Percentiles rank a stretch among this genome's conserved stretches.
Evolutionary conservation across 2,113 vertebrate genomes (phyloP).

Genomic region (Nesoenas mayeri): DNA sequence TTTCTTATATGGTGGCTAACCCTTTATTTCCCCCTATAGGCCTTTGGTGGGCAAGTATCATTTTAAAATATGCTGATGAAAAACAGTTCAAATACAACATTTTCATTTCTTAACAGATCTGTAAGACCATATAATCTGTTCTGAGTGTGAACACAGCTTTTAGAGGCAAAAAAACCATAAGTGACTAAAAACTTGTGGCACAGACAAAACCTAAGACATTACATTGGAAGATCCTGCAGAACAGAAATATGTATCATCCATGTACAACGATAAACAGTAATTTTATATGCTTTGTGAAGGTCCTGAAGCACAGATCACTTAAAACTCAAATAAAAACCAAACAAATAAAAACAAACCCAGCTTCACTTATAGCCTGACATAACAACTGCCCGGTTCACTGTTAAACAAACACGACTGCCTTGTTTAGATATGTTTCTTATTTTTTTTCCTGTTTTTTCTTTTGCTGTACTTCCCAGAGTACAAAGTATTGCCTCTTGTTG

Average conservation of each 20-base stretch:
- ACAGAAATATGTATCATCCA: background rate
- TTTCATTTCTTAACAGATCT: background rate
- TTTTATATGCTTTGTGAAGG: background rate
- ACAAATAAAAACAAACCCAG: background rate
- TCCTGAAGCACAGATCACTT: background rate
- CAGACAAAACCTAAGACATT: background rate
- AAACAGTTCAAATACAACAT: background rate
- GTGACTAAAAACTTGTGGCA: background rate
- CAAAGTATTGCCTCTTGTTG: background rate
- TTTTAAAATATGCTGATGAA: background rate
- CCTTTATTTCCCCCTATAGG: background rate
- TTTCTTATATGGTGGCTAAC: background rate
- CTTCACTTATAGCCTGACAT: background rate
- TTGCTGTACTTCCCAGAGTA: background rate
- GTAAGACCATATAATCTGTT: background rate
- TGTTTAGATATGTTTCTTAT: background rate
- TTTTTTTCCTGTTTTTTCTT: background rate
- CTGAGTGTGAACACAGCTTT: background rate
- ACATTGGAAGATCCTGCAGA: background rate
- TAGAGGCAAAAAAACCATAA: background rate
- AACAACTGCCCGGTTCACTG: background rate
- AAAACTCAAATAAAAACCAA: constrained; percentile 1
- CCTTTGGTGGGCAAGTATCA: background rate
- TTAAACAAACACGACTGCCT: background rate
- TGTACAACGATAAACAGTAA: background rate